Evolutionary conservation across 2,888 invertebrate genomes (phyloP).

Genomic region (Chelonus formosanus): DNA sequence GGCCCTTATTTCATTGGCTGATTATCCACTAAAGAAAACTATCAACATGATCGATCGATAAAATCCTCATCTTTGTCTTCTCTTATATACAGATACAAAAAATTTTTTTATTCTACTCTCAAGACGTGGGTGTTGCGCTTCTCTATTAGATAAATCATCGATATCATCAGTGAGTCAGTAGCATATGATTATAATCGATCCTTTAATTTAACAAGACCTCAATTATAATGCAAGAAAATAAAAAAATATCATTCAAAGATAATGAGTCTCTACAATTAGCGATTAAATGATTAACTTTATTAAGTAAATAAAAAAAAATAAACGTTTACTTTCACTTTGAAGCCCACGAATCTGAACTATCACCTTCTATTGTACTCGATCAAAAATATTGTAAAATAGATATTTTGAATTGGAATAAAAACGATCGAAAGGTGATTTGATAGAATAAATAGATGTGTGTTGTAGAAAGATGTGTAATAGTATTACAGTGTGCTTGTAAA

Average conservation of each 20-base stretch:
- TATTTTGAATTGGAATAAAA: conserved; percentile 15
- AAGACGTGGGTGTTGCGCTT: conserved; percentile 22
- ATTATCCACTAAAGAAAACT: conserved; percentile 1
- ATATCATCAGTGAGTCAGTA: conserved; percentile 31
- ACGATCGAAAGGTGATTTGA: neutral
- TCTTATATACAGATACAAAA: neutral
- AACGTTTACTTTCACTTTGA: too few relatives aligned
- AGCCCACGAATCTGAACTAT: too few relatives aligned
- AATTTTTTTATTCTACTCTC: neutral
- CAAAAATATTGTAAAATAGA: too few relatives aligned
- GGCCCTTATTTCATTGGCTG: conserved; percentile 1
- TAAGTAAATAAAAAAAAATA: too few relatives aligned
- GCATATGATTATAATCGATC: conserved; percentile 22
- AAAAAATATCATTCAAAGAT: too few relatives aligned
- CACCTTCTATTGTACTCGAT: too few relatives aligned
- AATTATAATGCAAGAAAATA: conserved; percentile 6
- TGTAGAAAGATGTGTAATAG: too few relatives aligned
- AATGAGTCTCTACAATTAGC: too few relatives aligned
- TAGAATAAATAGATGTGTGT: neutral
- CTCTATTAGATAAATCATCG: conserved; percentile 28
- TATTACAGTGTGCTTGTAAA: conserved; percentile 27
- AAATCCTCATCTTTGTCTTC: conserved; percentile 7
- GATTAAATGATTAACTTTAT: too few relatives aligned
- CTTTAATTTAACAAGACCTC: conserved; percentile 1
- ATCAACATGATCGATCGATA: conserved; percentile 19